phyloP scores from a whole-genome alignment of 2,888 invertebrate species.

The Caenorhabditis japonica region DNA sequence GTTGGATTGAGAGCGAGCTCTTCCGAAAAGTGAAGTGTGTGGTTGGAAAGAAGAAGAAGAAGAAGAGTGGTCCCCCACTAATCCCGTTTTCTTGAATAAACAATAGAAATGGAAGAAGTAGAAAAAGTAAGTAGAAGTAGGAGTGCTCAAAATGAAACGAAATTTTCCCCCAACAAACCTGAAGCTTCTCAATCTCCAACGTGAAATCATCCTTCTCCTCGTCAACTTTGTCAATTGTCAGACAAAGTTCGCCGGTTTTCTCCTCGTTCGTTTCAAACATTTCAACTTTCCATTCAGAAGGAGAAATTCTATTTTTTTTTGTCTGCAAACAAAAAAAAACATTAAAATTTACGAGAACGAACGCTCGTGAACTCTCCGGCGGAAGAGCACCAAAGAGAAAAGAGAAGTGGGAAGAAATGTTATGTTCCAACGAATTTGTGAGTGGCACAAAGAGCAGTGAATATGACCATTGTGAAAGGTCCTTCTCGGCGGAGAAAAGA shows the following conservation, averaged over 20 bases:
- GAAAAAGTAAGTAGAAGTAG: conserved; percentile 15
- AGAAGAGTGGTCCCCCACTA: conserved; percentile 30
- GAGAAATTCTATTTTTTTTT: conserved; percentile 12
- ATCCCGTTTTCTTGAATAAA: conserved; percentile 47
- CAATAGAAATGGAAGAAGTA: conserved; percentile 19
- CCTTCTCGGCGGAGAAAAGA: conserved; percentile 12
- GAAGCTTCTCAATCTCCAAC: conserved; percentile 49
- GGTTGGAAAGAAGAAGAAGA: conserved; percentile 15
- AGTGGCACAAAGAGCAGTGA: conserved; percentile 28
- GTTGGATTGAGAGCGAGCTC: conserved; percentile 20
- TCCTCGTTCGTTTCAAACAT: no score
- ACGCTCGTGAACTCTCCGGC: conserved; percentile 23
- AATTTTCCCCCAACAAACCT: conserved; percentile 30
- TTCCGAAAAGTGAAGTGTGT: conserved; percentile 13
- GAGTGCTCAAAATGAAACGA: no score
- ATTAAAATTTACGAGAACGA: conserved; percentile 28
- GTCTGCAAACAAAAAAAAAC: conserved; percentile 30
- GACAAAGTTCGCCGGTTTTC: conserved; percentile 16
- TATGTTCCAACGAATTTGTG: conserved; percentile 31
- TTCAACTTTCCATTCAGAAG: no score
- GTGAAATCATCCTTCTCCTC: conserved; percentile 51
- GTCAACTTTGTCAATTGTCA: conserved; percentile 28
- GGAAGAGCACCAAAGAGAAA: neutral
- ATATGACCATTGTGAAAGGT: no score
- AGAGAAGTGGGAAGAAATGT: no score